These are phyloP conservation scores for Campodea augens DNA, from an alignment of 1,140 invertebrate genomes.

Conservation along the genomic window DNA sequence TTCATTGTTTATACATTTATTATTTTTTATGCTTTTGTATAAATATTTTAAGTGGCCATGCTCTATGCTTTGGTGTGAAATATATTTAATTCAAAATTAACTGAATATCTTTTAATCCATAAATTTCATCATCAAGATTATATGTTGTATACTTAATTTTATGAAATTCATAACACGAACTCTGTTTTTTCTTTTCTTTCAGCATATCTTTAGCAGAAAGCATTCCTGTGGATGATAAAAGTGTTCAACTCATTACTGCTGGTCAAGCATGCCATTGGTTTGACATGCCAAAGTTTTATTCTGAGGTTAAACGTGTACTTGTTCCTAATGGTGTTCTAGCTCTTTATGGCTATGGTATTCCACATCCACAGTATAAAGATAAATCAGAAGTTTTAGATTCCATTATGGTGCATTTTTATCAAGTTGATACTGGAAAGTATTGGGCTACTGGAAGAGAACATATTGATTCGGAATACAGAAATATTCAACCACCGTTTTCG, in stretches of 20 bases:
- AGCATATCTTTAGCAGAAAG: not conserved
- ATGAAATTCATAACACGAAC: too few species aligned
- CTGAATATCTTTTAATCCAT: too few species aligned
- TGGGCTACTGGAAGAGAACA: conserved; percentile 7
- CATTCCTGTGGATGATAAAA: not conserved
- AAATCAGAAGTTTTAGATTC: too few species aligned
- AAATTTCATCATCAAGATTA: too few species aligned
- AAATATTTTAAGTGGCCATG: too few species aligned
- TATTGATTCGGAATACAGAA: conserved; percentile 7
- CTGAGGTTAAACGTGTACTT: not conserved
- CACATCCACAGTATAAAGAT: too few species aligned
- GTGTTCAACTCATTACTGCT: not conserved
- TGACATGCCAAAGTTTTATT: not conserved
- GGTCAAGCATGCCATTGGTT: not conserved
- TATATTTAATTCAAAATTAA: too few species aligned
- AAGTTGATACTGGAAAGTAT: not conserved
- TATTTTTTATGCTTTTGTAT: too few species aligned
- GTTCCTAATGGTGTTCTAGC: not conserved
- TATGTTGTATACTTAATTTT: too few species aligned
- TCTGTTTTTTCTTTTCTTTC: too few species aligned
- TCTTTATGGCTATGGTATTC: not conserved
- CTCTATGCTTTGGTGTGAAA: too few species aligned
- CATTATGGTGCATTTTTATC: conserved; percentile 11
- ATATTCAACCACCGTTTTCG: conserved; percentile 8
- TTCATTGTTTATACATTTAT: too few species aligned